Base-by-base conservation (phyloP, 2,888 invertebrate species). In the Zygogramma bicolorata region DNA sequence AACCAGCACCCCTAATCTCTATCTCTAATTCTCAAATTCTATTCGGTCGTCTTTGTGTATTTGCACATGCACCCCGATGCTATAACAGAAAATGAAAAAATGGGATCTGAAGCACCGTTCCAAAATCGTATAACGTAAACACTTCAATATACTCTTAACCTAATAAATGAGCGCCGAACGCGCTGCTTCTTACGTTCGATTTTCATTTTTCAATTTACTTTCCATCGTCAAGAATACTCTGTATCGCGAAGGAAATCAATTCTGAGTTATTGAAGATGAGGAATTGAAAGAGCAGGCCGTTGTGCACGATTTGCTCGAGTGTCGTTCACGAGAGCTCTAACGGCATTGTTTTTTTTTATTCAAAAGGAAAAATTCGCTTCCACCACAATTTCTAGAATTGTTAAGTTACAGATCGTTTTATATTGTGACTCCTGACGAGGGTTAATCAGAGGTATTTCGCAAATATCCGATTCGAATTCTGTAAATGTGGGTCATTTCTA, bases 161-260 rank as follows among this genome's bases (percentile, higher is more conserved):
- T 40, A 65, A 70, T 70, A 70, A 65, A 65, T 42, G 46, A 70
- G 63, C n/a, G 53, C 53, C 10, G 65, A 65, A 65, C 63, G 63
- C 38, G 53, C 34, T 29, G 58, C 69, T n/a, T 63, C 10, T 29
- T 27, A 25, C 59, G 22, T 70, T 53, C 31, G 46, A 46, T 59
- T 58, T 62, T 65, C 57, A 65, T 70, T 70, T 58, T 69, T 63
- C 63, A 69, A 63, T 69, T 63, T 63, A 58, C 58, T 58, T 65
- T 65, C 46, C 70, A 42, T 27, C 42, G 70, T 46, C 25, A 18
- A 20, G 29, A 46, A 49, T 58, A 42, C 59, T 70, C 59, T 65
- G 65, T 70, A 65, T 34, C 59, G 29, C 22, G 38, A 70, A 49
- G 53, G 53, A 68, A 68, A 68, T 61, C 68, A 61, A 68, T 62